These are phyloP conservation scores for Drosophila formosana DNA, from an alignment of 2,888 invertebrate genomes.

Conservation along the genomic window DNA sequence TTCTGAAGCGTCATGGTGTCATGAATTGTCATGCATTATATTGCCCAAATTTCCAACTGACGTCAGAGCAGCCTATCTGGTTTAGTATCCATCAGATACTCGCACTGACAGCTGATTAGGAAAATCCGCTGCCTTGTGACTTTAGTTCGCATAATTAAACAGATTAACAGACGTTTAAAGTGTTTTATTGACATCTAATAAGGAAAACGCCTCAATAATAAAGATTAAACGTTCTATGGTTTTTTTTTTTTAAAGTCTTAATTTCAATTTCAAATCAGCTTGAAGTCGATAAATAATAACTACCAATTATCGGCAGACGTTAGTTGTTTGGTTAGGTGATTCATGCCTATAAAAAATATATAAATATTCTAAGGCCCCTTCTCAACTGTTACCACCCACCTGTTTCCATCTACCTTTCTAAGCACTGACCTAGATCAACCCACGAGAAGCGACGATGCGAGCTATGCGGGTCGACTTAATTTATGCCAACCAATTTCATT, in stretches of 20 bases:
- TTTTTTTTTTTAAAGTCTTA: background rate
- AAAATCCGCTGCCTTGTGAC: background rate
- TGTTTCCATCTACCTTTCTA: slow-evolving; percentile 5
- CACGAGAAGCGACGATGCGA: slow-evolving; percentile 10
- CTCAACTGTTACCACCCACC: background rate
- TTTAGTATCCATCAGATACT: slow-evolving; percentile 16
- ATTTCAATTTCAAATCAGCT: background rate
- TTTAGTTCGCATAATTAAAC: background rate
- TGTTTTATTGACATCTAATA: background rate
- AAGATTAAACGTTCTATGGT: too few relatives aligned
- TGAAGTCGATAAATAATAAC: background rate
- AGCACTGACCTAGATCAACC: slow-evolving; percentile 61
- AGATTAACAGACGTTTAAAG: background rate
- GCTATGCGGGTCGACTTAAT: slow-evolving; percentile 18
- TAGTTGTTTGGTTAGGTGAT: background rate
- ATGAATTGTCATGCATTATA: slow-evolving; percentile 23
- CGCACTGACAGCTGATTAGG: background rate
- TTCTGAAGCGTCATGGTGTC: slow-evolving; percentile 1
- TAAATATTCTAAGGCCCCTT: background rate
- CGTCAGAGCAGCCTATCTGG: slow-evolving; percentile 25
- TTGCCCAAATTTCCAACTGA: slow-evolving; percentile 24
- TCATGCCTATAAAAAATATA: background rate
- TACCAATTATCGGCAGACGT: too few relatives aligned
- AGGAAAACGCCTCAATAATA: background rate
- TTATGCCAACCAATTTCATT: slow-evolving; percentile 31